Base-by-base conservation (phyloP, 2,797 vertebrate species). In the Menidia menidia region DNA sequence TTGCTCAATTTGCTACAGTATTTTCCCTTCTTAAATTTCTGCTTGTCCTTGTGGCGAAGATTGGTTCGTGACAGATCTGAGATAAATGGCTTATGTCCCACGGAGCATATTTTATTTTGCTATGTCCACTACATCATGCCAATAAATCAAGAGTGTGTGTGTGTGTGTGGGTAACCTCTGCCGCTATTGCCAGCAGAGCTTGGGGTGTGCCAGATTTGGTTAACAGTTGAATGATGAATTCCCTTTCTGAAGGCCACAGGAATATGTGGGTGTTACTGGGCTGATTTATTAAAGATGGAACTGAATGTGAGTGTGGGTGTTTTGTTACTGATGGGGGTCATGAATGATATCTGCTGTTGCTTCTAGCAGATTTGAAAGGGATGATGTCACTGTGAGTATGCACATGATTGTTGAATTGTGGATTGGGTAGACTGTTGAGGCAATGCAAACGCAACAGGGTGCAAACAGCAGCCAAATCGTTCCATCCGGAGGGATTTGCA, bases 261-360 rank as follows among this genome's bases (percentile, higher is more conserved):
- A 91, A 85, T 75, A 87, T 74, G 76, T 74, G 77, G 77, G 79
- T 58, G 80, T 89, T 70, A 80, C 81, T 15, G 6, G 35, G 63
- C 65, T 87, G 88, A 90, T 91, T 89, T 91, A 91, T 92, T 87
- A 87, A 84, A 85, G 79, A 86, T 80, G 54, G 85, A 90, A 92
- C 71, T 8, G 64, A 82, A 75, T 81, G 77, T 86, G 85, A 91
- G 61, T 56, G 71, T 73, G 68, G 77, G 80, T 82, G 83, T 83
- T 87, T 44, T 6, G 60, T 85, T 87, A 85, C 82, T 84, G 77
- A 90, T 88, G 74, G 78, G 25, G 77, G 47, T 64, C 33, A 8
- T 86, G 82, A 87, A 88, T 85, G 84, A 88, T 87, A 84, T 85
- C 73, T 83, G 81, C 78, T 50, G 62, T 74, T 81, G 71, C 66